Percentiles rank a stretch among this genome's conserved stretches.
phyloP scores from a whole-genome alignment of 2,888 invertebrate genomes.

The Tholera decimalis region DNA sequence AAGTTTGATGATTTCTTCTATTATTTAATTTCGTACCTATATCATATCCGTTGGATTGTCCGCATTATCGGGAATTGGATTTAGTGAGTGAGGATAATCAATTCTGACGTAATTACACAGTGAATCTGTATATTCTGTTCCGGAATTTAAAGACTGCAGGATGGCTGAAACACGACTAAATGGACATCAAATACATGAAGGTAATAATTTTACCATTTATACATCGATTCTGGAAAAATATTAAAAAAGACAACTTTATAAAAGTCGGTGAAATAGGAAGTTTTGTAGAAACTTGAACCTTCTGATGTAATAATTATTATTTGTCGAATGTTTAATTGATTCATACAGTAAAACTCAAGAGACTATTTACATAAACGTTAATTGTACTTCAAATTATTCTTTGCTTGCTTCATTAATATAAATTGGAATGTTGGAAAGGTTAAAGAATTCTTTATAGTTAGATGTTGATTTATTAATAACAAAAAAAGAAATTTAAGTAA shows the following conservation, averaged over 20 bases:
- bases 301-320: not conserved
- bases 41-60: not conserved
- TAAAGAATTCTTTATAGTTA: too few relatives aligned
- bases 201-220: conserved; percentile 60
- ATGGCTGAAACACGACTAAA: conserved; percentile 73
- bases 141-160: conserved; percentile 4
- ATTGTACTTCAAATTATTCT: conserved; percentile 1
- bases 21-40: conserved; percentile 1
- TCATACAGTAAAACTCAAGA: not conserved
- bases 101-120: conserved; percentile 31
- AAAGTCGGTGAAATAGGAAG: not conserved
- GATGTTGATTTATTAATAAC: too few relatives aligned
- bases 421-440: not conserved
- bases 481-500: too few relatives aligned
- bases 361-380: not conserved
- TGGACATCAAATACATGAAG: conserved; percentile 76
- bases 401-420: not conserved
- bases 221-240: not conserved
- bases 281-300: not conserved
- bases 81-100: conserved; percentile 28
- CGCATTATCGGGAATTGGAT: conserved; percentile 2
- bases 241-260: not conserved
- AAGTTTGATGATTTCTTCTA: conserved; percentile 33
- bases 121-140: conserved; percentile 19
- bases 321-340: not conserved